A percentile compares a stretch with the other conserved stretches of the same genome.
Conservation (phyloP, 2,113 vertebrate species). For the Montifringilla adamsi region DNA sequence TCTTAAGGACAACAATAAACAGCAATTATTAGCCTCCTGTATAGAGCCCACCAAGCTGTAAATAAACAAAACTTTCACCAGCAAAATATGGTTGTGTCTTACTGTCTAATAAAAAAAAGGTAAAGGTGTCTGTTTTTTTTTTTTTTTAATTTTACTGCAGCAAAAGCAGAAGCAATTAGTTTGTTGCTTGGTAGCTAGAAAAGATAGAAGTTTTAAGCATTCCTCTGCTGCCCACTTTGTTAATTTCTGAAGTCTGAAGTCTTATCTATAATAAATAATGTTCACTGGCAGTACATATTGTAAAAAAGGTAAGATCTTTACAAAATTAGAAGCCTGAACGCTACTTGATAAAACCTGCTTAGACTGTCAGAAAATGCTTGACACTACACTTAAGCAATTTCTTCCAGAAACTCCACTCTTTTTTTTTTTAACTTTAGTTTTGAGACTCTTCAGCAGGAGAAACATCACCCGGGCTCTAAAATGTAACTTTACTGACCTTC, state of each 20-base stretch:
- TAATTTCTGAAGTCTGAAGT: background rate
- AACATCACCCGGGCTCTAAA: background rate
- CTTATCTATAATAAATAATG: background rate
- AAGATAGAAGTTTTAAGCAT: background rate
- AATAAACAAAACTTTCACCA: background rate
- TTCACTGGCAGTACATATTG: background rate
- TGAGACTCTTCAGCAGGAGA: background rate
- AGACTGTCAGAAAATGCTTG: background rate
- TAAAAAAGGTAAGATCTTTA: background rate
- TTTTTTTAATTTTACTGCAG: background rate
- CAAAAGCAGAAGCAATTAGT: background rate
- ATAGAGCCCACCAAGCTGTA: background rate
- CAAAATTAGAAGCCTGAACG: background rate
- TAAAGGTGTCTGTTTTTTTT: fast-evolving
- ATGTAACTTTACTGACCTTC: background rate
- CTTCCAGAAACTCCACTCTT: background rate
- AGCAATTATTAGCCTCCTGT: background rate
- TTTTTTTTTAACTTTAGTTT: background rate
- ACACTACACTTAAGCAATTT: background rate
- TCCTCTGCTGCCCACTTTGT: background rate
- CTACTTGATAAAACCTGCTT: background rate
- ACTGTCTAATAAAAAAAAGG: background rate
- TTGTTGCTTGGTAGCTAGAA: background rate
- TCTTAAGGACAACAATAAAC: background rate
- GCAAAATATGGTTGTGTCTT: background rate